Evolutionary conservation across 2,113 vertebrate species (phyloP), one percentile per base, ranked within the genome.

Genomic region (Rhombomys opimus): DNA sequence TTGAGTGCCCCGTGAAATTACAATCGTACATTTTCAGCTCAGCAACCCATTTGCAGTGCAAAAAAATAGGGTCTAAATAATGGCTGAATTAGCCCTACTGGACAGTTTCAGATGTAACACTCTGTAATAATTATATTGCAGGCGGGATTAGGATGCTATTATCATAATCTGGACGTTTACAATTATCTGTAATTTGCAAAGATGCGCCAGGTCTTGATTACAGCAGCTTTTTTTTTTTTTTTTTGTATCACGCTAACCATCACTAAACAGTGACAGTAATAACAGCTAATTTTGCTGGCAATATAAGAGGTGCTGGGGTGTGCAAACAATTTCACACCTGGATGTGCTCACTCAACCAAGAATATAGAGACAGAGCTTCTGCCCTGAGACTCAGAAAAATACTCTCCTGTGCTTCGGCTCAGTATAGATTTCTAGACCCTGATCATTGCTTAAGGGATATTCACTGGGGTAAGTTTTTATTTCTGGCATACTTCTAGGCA

Each of bases 101-200:
- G 99, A 99, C 99, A 99, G 99, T 99, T 99, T 99, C 99, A 99
- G 99, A 99, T 99, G 99, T 99, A 99, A 99, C 99, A 99, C 99
- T 99, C 99, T 99, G 99, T 99, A 99, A 99, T 99, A 99, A 99
- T 99, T 99, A 99, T 99, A 99, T 99, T 99, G 99, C 99, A 98
- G 99, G 98, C 99, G 99, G 99, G 99, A 99, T 99, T 99, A 99
- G 99, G 99, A 99, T 99, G 98, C 99, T 99, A 99, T 99, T 99
- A 99, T 99, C 99, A 99, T 99, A 99, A 99, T 99, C 99, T 99
- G 99, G 99, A 99, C 99, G 99, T 99, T 99, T 99, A 99, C 99
- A 99, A 99, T 99, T 99, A 99, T 99, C 99, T 99, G 99, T 99
- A 99, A 99, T 99, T 99, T 99, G 99, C 99, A 99, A 99, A 99